Evolutionary conservation across 1,140 invertebrate species (phyloP).

Genomic region (Cheumatopsyche charites): DNA sequence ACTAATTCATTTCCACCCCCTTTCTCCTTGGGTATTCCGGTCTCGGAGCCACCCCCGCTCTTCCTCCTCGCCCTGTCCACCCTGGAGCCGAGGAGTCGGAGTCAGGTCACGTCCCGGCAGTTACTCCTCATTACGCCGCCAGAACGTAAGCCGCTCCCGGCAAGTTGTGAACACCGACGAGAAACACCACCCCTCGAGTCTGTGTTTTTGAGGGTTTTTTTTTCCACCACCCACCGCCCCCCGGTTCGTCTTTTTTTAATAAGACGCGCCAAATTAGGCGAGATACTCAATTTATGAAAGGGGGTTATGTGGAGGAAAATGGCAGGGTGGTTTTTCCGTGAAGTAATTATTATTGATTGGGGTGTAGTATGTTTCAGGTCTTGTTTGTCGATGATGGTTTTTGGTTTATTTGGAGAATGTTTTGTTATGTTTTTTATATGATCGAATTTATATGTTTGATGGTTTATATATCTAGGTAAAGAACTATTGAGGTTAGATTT

Average conservation of each 20-base stretch:
- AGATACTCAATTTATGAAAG: slow-evolving; percentile 26
- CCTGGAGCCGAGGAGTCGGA: slow-evolving; percentile 28
- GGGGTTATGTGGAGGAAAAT: not conserved
- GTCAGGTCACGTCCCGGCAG: slow-evolving; percentile 43
- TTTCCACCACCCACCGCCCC: not conserved
- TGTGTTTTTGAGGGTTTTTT: too few species aligned
- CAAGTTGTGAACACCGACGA: slow-evolving; percentile 40
- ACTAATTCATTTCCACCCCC: slow-evolving; percentile 44
- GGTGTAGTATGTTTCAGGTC: too few species aligned
- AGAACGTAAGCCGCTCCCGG: slow-evolving; percentile 34
- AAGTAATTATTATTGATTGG: too few species aligned
- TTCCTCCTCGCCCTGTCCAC: not conserved
- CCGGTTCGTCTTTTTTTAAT: slow-evolving; percentile 34
- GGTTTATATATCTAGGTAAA: too few species aligned
- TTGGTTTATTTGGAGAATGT: too few species aligned
- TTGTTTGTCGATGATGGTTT: too few species aligned
- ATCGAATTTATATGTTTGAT: too few species aligned
- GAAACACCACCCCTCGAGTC: not conserved
- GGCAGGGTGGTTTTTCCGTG: too few species aligned
- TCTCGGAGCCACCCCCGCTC: not conserved
- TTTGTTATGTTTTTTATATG: too few species aligned
- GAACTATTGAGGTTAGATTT: too few species aligned
- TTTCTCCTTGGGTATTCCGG: slow-evolving; percentile 36
- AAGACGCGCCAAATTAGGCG: slow-evolving; percentile 32
- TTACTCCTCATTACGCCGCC: slow-evolving; percentile 47